A percentile compares a stretch with the other conserved stretches of the same genome.
These are phyloP conservation scores for Cerceris ruficornis DNA, from an alignment of 2,888 invertebrate species.

Conservation along the genomic window DNA sequence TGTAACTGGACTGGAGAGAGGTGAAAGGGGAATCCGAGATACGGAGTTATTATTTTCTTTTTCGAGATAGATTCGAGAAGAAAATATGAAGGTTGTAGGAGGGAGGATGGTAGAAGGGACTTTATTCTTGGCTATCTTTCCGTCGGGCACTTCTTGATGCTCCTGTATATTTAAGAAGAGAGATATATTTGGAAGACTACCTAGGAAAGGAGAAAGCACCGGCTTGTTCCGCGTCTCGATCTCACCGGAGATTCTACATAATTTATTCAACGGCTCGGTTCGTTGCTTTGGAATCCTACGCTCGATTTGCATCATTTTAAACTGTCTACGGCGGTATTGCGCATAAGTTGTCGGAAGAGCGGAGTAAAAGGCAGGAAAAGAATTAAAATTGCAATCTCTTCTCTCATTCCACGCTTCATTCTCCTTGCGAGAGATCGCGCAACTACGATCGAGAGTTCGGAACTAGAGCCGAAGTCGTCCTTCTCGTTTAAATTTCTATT, in stretches of 20 bases:
- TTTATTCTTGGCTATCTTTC: too few relatives aligned
- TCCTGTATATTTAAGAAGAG: neutral
- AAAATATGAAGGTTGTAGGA: too few relatives aligned
- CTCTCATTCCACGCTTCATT: neutral
- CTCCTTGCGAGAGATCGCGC: too few relatives aligned
- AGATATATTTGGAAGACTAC: neutral
- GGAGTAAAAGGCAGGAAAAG: neutral
- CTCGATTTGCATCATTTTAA: constrained; percentile 11
- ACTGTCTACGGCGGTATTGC: constrained; percentile 3
- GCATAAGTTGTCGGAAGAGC: neutral
- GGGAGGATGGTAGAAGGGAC: too few relatives aligned
- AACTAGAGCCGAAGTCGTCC: too few relatives aligned
- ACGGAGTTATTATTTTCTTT: too few relatives aligned
- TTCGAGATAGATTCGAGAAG: too few relatives aligned
- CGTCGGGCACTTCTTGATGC: neutral
- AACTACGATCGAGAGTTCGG: too few relatives aligned
- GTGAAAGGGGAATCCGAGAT: too few relatives aligned
- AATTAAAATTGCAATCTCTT: neutral
- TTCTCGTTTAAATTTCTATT: too few relatives aligned
- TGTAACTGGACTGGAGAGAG: too few relatives aligned
- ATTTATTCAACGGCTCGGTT: constrained; percentile 21
- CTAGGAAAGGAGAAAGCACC: neutral
- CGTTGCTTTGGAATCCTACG: constrained; percentile 6
- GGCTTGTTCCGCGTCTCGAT: constrained; percentile 6
- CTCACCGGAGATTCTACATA: constrained; percentile 12